Percentiles rank a stretch among this genome's conserved stretches.
Conservation (phyloP, 2,113 vertebrate genomes). For the Chloroceryle aenea region DNA sequence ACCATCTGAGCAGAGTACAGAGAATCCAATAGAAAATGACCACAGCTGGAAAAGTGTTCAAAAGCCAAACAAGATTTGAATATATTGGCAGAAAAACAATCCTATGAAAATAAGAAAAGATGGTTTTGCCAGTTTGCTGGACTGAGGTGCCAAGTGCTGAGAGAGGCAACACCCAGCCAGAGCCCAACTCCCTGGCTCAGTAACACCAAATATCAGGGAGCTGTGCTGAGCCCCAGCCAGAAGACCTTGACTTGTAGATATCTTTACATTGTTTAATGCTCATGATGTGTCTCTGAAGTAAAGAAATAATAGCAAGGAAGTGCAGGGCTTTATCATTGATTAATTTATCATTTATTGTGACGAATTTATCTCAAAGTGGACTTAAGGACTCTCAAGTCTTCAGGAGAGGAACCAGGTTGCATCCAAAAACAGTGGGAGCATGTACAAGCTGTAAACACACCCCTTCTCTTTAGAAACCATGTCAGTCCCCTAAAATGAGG, state of each 20-base stretch:
- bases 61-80: not conserved
- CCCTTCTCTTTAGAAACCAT: not conserved
- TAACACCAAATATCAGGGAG: fast-evolving
- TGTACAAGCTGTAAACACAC: fast-evolving
- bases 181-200: not conserved
- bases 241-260: not conserved
- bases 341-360: fast-evolving
- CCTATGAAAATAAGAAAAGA: too few relatives aligned
- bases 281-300: not conserved
- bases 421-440: not conserved
- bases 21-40: not conserved
- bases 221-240: not conserved
- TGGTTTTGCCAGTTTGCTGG: not conserved
- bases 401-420: not conserved
- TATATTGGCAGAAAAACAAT: not conserved
- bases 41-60: not conserved
- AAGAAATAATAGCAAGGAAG: not conserved
- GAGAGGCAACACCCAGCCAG: not conserved
- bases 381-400: fast-evolving
- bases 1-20: not conserved
- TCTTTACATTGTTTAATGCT: not conserved
- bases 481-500: not conserved
- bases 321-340: not conserved
- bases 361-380: not conserved
- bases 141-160: not conserved